Base-by-base conservation (phyloP, 2,888 invertebrate genomes). In the Muscina levida region DNA sequence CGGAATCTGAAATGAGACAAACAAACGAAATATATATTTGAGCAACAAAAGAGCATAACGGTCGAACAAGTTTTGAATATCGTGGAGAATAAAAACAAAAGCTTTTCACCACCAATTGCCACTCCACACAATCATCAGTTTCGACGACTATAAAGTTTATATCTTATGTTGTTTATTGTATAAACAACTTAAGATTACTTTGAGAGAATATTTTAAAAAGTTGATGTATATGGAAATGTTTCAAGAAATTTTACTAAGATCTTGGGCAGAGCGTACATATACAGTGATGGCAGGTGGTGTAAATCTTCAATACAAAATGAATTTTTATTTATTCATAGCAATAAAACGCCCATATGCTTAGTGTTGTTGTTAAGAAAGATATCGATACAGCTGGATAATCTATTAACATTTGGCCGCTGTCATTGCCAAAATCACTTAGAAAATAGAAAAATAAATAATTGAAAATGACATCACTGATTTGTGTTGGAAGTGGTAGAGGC, bases 401-500 rank as follows among this genome's bases (percentile, higher is more conserved):
- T 10, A 48, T 4, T 8, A 65, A 57, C 1, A 22, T 17, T 44
- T 56, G 19, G 42, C 26, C 2, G 39, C 39, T 19, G 22, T 15
- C 46, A 62, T 62, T 68, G 74, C 74, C 67, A 74, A 81, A 74
- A 26, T 59, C 10, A 44, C 53, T 22, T 15, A 51, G 2, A 51
- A 62, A 39, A 42, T 31, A 31, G 62, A 62, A 42, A n/a, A 31
- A 31, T 31, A 57, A 62, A 67, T 31, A 73, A 59, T 74, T 79
- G 56, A 73, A 37, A 83, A 85, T 88, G 87, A 88, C 87, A 87
- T 87, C 87, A 87, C 72, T 81, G 42, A 37, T 56, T 56, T 17
- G 17, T 57, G 8, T 8, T 3, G 3, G 31, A 31, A 31, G 31
- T 31, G 3, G 31, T 31, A 8, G 31, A 3, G 8, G 31, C 8